Conservation (phyloP, 1,140 invertebrate genomes). For the Leptinotarsa texana region DNA sequence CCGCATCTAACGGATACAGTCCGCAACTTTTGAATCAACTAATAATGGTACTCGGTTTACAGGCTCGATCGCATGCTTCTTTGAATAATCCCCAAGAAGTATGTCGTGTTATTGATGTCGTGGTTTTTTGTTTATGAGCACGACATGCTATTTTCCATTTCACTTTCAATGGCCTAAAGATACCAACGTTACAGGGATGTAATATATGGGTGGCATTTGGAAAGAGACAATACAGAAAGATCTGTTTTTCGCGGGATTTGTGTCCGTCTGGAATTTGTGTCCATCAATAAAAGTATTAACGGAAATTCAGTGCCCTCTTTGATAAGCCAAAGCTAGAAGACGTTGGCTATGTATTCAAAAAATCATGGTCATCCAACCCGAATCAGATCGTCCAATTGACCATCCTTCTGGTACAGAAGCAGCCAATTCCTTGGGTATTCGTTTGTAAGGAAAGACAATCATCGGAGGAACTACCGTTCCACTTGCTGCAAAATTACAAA, state of each 20-base stretch:
- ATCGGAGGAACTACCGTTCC: slow-evolving; percentile 25
- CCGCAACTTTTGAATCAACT: background rate
- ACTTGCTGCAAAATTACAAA: slow-evolving; percentile 18
- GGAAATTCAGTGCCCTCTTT: slow-evolving; percentile 45
- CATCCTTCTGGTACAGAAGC: slow-evolving; percentile 31
- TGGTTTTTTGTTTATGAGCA: slow-evolving; percentile 16
- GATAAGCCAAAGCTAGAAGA: slow-evolving; percentile 46
- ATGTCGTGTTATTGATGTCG: background rate
- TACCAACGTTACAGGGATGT: slow-evolving; percentile 52
- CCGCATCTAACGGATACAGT: background rate
- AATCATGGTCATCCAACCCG: slow-evolving; percentile 56
- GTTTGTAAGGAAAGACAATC: slow-evolving; percentile 28
- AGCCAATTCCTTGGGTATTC: slow-evolving; percentile 20
- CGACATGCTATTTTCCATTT: slow-evolving; percentile 48
- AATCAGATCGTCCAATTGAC: slow-evolving; percentile 50
- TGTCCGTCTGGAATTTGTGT: slow-evolving; percentile 56
- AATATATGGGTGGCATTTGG: slow-evolving; percentile 55
- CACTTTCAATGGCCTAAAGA: slow-evolving; percentile 49
- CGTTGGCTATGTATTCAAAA: slow-evolving; percentile 55
- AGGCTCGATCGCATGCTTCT: background rate
- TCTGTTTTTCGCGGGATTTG: slow-evolving; percentile 50
- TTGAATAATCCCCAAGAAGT: background rate
- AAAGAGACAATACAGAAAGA: slow-evolving; percentile 52
- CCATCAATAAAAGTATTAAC: slow-evolving; percentile 56
- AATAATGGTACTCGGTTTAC: background rate